Conservation (phyloP, 92 coral and sea anemone species). For the Pocillopora meandrina region DNA sequence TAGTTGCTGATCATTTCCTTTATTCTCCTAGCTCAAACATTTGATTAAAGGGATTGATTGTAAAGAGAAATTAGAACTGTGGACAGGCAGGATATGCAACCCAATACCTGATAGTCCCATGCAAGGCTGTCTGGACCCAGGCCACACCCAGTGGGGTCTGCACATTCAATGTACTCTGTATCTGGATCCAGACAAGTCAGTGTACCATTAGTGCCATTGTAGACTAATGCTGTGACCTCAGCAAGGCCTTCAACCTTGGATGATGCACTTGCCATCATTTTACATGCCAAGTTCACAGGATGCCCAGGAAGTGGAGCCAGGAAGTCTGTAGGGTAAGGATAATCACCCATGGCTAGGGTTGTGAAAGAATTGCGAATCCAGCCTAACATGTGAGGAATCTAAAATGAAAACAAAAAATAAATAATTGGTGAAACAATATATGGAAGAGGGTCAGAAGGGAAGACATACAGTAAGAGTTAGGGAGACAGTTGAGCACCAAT, state of each 20-base stretch:
- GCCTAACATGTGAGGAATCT: constrained; percentile 84
- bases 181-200: constrained; percentile 85
- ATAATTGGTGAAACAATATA: not conserved
- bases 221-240: constrained; percentile 79
- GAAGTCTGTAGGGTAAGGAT: constrained; percentile 88
- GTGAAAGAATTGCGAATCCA: constrained; percentile 97
- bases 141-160: constrained; percentile 99
- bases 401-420: not conserved
- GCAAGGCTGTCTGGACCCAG: constrained; percentile 78
- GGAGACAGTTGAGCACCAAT: not conserved
- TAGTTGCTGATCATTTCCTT: too few relatives aligned
- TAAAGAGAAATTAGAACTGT: not conserved
- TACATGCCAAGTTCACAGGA: constrained; percentile 91
- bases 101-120: constrained; percentile 91
- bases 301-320: constrained; percentile 91
- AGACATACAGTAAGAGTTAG: too few relatives aligned
- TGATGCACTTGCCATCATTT: constrained; percentile 64
- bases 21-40: too few relatives aligned
- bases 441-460: not conserved
- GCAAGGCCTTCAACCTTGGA: constrained; percentile 86
- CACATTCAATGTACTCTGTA: constrained; percentile 92
- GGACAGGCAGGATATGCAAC: not conserved
- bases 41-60: too few relatives aligned
- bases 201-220: constrained; percentile 84
- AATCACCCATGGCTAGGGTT: constrained; percentile 90